phyloP scores from a whole-genome alignment of 2,113 vertebrate genomes.

The Hymenochirus boettgeri region DNA sequence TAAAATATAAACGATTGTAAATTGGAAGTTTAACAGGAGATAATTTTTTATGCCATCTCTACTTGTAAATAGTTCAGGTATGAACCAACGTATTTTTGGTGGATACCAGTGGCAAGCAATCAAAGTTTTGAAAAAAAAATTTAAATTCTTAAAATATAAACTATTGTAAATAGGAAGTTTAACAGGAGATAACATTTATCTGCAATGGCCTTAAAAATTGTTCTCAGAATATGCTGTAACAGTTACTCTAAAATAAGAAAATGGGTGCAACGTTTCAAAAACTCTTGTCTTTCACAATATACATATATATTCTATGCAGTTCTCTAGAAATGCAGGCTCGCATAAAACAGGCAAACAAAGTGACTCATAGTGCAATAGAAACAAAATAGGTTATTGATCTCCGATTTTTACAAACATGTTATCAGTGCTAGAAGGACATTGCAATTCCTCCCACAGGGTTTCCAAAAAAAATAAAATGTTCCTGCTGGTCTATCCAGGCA shows the following conservation, averaged over 20 bases:
- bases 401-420: background rate
- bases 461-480: constrained; percentile 25
- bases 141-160: background rate
- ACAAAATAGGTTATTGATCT: constrained; percentile 51
- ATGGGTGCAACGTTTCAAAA: constrained; percentile 38
- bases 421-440: constrained; percentile 20
- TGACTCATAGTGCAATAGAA: constrained; percentile 75
- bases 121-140: background rate
- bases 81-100: background rate
- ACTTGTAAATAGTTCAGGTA: too few species aligned
- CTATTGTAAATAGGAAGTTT: background rate
- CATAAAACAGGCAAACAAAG: constrained; percentile 67
- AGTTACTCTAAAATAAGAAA: constrained; percentile 7
- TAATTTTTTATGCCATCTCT: too few species aligned
- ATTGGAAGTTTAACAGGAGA: too few species aligned
- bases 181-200: background rate
- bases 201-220: constrained; percentile 7
- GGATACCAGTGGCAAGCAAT: background rate
- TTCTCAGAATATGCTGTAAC: constrained; percentile 40
- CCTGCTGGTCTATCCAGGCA: constrained; percentile 57
- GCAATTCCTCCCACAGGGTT: background rate
- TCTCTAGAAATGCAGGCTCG: constrained; percentile 64
- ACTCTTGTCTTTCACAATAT: constrained; percentile 23
- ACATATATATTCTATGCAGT: constrained; percentile 1
- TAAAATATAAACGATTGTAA: background rate